These are phyloP conservation scores for Drosophila maculinotata DNA, from an alignment of 2,888 invertebrate genomes.

Conservation along the genomic window DNA sequence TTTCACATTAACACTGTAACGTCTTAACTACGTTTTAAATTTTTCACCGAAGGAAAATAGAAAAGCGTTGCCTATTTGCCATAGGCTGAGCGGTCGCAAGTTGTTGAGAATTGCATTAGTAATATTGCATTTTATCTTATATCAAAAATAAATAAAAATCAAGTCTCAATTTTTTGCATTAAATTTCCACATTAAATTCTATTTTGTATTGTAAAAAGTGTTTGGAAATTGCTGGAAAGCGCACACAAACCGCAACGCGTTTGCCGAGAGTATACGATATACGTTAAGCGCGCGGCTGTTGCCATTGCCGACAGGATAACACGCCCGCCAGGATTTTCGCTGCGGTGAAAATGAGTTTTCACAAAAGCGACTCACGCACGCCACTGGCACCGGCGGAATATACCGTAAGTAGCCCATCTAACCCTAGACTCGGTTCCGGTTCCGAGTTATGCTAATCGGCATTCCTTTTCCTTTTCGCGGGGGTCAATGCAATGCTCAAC, in stretches of 20 bases:
- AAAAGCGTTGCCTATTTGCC: constrained; percentile 38
- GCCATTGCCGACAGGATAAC: constrained; percentile 59
- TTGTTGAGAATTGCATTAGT: constrained; percentile 74
- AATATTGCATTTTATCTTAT: constrained; percentile 74
- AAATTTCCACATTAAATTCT: constrained; percentile 70
- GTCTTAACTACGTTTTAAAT: constrained; percentile 48
- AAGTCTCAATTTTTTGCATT: constrained; percentile 68
- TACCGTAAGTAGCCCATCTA: constrained; percentile 80
- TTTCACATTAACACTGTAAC: constrained; percentile 31
- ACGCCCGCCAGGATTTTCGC: constrained; percentile 35
- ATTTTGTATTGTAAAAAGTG: constrained; percentile 74
- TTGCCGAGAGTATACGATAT: constrained; percentile 48
- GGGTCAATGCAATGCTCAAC: constrained; percentile 6
- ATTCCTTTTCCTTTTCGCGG: neutral
- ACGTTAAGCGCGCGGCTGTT: constrained; percentile 52
- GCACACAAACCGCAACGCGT: constrained; percentile 48
- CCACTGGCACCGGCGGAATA: constrained; percentile 84
- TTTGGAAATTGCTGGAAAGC: constrained; percentile 78
- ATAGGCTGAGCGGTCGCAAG: constrained; percentile 49
- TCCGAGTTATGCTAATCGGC: constrained; percentile 19
- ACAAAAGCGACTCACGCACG: constrained; percentile 84
- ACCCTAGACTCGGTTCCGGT: neutral
- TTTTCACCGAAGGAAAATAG: constrained; percentile 28
- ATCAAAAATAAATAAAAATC: constrained; percentile 40
- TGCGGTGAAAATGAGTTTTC: constrained; percentile 83